Evolutionary conservation across 2,888 invertebrate genomes (phyloP).

Genomic region (Mythimna ferrago): DNA sequence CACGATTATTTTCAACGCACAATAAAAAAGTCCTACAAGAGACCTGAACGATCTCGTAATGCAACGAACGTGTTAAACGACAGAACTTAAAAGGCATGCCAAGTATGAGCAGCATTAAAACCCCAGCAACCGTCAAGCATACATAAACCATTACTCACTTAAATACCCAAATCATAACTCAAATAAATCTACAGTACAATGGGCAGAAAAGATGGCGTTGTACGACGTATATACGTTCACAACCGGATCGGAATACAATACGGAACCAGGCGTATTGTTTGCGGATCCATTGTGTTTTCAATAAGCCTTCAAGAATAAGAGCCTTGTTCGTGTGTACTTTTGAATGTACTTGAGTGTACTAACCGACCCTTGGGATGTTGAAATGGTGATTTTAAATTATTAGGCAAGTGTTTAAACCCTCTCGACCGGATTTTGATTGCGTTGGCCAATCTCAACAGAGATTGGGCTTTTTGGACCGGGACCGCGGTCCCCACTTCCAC

Average conservation of each 20-base stretch:
- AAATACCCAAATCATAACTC: slow-evolving; percentile 45
- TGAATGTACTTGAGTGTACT: slow-evolving; percentile 34
- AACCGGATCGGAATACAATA: slow-evolving; percentile 59
- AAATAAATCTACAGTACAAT: slow-evolving; percentile 59
- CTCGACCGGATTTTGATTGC: no score
- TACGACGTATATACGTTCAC: slow-evolving; percentile 38
- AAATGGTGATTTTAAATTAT: slow-evolving; percentile 59
- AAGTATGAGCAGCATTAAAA: neutral
- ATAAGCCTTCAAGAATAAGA: slow-evolving; percentile 69
- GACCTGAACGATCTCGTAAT: no score
- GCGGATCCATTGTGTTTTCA: slow-evolving; percentile 68
- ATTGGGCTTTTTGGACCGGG: no score
- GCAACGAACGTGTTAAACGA: no score
- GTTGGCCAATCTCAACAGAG: no score
- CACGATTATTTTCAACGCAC: no score
- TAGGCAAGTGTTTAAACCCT: slow-evolving; percentile 7
- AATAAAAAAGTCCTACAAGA: no score
- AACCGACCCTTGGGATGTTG: slow-evolving; percentile 33
- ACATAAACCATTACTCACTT: slow-evolving; percentile 32
- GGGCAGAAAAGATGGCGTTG: slow-evolving; percentile 55
- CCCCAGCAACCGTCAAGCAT: neutral
- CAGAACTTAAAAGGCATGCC: no score
- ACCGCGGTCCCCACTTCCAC: no score
- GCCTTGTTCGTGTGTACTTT: slow-evolving; percentile 48
- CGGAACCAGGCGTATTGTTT: slow-evolving; percentile 66